A percentile compares a stretch with the other conserved stretches of the same genome.
Conservation (phyloP, 2,797 vertebrate genomes). For the Alcedo atthis region DNA sequence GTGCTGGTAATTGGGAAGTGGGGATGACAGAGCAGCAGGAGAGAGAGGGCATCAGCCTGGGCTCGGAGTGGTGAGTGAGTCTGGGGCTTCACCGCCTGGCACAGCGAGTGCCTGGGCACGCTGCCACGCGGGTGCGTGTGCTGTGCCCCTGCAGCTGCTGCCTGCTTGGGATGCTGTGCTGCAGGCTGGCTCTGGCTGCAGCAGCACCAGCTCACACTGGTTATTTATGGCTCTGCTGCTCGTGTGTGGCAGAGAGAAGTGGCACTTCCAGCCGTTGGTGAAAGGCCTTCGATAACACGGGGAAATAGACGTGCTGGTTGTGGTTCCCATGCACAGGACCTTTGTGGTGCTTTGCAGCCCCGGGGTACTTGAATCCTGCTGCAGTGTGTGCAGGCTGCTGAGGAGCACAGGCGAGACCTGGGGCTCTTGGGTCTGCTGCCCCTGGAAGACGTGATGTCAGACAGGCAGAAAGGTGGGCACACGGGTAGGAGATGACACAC, state of each 20-base stretch:
- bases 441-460: not conserved
- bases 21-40: not conserved
- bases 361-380: not conserved
- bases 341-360: not conserved
- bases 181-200: not conserved
- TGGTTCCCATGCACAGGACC: not conserved
- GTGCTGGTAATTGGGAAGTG: not conserved
- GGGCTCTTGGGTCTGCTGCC: not conserved
- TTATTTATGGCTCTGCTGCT: not conserved
- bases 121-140: not conserved
- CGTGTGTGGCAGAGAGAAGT: not conserved
- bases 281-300: not conserved
- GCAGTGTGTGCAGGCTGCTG: not conserved
- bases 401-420: not conserved
- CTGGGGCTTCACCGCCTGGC: not conserved
- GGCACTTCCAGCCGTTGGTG: not conserved
- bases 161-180: not conserved
- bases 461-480: not conserved
- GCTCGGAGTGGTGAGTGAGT: accelerated
- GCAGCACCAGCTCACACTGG: not conserved
- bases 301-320: not conserved
- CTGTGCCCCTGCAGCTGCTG: not conserved
- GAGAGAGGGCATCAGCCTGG: not conserved
- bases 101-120: not conserved
- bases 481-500: not conserved